These are phyloP conservation scores for Piliocolobus tephrosceles DNA, from an alignment of 2,113 vertebrate species.

Conservation along the genomic window DNA sequence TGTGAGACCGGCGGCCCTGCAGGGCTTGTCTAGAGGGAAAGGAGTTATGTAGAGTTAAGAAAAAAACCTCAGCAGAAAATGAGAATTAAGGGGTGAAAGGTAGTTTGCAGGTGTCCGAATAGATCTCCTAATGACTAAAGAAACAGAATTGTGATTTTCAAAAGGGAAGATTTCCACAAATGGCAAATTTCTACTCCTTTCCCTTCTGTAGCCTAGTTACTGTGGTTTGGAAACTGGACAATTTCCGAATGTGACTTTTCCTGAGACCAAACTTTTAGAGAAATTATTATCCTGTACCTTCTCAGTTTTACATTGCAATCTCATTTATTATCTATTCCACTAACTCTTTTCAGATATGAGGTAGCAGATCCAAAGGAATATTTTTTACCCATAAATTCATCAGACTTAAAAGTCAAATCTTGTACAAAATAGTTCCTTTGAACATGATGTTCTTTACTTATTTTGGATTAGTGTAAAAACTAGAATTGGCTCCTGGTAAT, in stretches of 20 bases:
- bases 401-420: conserved; percentile 78
- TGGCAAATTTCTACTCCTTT: background rate
- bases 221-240: background rate
- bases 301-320: conserved; percentile 56
- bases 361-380: conserved; percentile 77
- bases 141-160: background rate
- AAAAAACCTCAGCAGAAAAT: conserved; percentile 29
- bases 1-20: background rate
- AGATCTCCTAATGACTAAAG: background rate
- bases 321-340: conserved; percentile 67
- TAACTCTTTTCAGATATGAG: conserved; percentile 58
- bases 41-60: background rate
- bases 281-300: background rate
- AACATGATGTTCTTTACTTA: conserved; percentile 79
- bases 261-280: background rate
- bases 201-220: background rate
- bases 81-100: background rate
- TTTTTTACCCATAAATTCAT: conserved; percentile 71
- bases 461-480: conserved; percentile 78
- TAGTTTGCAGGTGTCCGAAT: background rate
- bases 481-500: conserved; percentile 70
- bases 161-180: background rate
- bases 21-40: background rate
- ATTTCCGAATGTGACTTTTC: conserved; percentile 44
- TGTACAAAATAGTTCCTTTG: conserved; percentile 74